Percentiles rank a stretch among this genome's conserved stretches.
Evolutionary conservation across 1,140 invertebrate species (phyloP).

Genomic region (Sitophilus oryzae): DNA sequence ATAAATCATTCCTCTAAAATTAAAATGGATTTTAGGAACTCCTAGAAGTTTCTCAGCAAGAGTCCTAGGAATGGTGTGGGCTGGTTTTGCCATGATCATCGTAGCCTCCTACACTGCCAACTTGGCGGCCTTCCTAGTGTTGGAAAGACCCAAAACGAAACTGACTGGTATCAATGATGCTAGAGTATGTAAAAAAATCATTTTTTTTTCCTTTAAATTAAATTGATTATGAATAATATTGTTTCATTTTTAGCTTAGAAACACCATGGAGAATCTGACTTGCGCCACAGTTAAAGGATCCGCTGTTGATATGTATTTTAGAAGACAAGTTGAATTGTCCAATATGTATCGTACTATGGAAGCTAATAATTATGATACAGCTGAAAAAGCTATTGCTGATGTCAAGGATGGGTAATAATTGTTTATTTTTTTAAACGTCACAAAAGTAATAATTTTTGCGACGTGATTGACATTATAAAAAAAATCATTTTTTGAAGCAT

Average conservation of each 20-base stretch:
- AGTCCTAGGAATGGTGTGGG: conserved; percentile 99
- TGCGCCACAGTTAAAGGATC: conserved; percentile 96
- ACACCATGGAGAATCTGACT: conserved; percentile 97
- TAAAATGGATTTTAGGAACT: conserved; percentile 61
- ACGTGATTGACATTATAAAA: no score
- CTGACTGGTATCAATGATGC: conserved; percentile 98
- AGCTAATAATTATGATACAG: conserved; percentile 89
- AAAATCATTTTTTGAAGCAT: no score
- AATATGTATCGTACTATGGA: conserved; percentile 99
- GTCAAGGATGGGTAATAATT: conserved; percentile 80
- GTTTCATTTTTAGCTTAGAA: conserved; percentile 75
- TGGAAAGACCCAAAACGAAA: conserved; percentile 95
- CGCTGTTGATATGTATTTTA: conserved; percentile 95
- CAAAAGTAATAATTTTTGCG: no score
- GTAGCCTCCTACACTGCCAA: conserved; percentile 99
- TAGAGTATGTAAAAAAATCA: conserved; percentile 59
- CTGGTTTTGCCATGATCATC: conserved; percentile 99
- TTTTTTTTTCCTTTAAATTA: no score
- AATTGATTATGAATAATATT: no score
- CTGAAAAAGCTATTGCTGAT: conserved; percentile 90
- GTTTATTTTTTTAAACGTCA: no score
- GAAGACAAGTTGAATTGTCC: conserved; percentile 93
- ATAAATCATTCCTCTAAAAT: conserved; percentile 4
- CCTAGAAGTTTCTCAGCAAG: conserved; percentile 95
- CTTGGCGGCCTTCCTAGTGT: conserved; percentile 94